phyloP scores from a whole-genome alignment of 1,140 invertebrate genomes.

The Leptinotarsa texana region DNA sequence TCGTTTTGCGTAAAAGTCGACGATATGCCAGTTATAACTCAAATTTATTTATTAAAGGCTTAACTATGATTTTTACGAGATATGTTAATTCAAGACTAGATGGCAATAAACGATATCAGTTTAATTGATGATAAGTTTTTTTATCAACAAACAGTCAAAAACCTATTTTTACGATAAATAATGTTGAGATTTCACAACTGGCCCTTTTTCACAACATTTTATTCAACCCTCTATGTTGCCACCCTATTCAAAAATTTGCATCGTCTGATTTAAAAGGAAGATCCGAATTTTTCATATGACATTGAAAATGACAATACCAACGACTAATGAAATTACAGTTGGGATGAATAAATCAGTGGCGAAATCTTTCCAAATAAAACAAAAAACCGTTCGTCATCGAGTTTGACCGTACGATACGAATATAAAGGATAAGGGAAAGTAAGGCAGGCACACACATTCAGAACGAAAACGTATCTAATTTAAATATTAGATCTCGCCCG shows the following conservation, averaged over 20 bases:
- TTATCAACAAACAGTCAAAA: not conserved
- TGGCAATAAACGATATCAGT: conserved; percentile 2
- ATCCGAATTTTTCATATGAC: not conserved
- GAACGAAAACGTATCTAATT: conserved; percentile 33
- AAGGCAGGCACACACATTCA: conserved; percentile 28
- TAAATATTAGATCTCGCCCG: conserved; percentile 37
- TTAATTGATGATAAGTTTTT: not conserved
- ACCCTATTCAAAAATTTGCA: too few species aligned
- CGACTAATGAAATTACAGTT: conserved; percentile 17
- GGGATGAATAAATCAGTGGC: conserved; percentile 23
- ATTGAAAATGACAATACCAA: not conserved
- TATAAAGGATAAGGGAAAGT: conserved; percentile 26
- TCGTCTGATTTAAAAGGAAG: not conserved
- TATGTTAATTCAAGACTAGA: not conserved
- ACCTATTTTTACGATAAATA: too few species aligned
- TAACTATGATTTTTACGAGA: conserved; percentile 4
- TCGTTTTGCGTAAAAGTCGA: not conserved
- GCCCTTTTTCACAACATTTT: too few species aligned
- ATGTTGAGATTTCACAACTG: too few species aligned
- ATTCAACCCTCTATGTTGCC: too few species aligned
- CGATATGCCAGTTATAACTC: not conserved
- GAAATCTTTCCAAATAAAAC: conserved; percentile 19
- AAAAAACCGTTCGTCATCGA: conserved; percentile 19
- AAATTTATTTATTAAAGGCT: not conserved
- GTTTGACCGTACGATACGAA: conserved; percentile 20